phyloP scores from a whole-genome alignment of 2,888 invertebrate genomes.

The Helicoverpa assulta region DNA sequence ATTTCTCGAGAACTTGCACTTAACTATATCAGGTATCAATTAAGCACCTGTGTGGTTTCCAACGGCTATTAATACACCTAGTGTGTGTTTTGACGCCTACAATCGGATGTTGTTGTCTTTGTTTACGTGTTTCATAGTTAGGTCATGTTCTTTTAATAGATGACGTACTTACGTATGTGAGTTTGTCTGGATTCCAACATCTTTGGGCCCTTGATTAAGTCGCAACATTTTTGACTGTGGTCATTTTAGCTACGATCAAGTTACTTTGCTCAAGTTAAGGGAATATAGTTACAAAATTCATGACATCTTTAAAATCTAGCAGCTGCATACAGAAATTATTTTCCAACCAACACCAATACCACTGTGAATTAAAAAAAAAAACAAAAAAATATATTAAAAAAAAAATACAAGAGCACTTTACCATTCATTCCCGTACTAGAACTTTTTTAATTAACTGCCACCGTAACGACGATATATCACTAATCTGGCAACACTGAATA shows the following conservation, averaged over 20 bases:
- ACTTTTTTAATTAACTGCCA: constrained; percentile 61
- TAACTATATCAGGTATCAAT: constrained; percentile 48
- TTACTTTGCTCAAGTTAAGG: too few relatives aligned
- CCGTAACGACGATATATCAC: constrained; percentile 57
- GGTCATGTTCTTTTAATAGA: constrained; percentile 2
- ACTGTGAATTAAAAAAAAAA: constrained; percentile 8
- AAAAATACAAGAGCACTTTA: constrained; percentile 44
- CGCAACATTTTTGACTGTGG: too few relatives aligned
- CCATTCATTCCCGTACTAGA: constrained; percentile 41
- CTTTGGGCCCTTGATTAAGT: too few relatives aligned
- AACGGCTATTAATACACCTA: constrained; percentile 42
- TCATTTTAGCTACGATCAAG: too few relatives aligned
- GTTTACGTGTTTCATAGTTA: neutral
- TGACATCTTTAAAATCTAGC: neutral
- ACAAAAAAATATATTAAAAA: constrained; percentile 8
- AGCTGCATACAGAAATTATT: neutral
- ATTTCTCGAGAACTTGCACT: constrained; percentile 63
- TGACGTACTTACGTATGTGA: neutral
- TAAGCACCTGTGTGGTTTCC: constrained; percentile 54
- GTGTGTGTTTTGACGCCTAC: constrained; percentile 17
- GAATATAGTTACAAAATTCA: neutral
- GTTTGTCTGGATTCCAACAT: neutral
- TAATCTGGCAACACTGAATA: constrained; percentile 59
- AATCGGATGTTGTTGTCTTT: constrained; percentile 1
- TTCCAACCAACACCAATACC: constrained; percentile 13